A percentile compares a stretch with the other conserved stretches of the same genome.
These are phyloP conservation scores for Hololepta plana DNA, from an alignment of 2,888 invertebrate genomes.

Conservation along the genomic window DNA sequence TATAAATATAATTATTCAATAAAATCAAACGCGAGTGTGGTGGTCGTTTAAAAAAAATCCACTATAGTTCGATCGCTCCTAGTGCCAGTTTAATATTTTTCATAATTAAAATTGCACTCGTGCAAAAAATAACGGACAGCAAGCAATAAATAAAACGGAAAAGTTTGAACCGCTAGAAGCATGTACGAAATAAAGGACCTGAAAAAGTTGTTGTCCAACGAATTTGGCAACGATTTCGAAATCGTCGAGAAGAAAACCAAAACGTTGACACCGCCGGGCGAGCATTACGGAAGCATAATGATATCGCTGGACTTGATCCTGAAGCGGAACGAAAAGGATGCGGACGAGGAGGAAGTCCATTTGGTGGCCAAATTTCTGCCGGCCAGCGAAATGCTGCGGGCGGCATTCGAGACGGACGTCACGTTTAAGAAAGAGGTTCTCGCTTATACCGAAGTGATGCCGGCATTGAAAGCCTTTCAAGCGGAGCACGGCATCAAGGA, in stretches of 20 bases:
- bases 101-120: no score
- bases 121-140: conserved; percentile 11
- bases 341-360: conserved; percentile 22
- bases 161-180: no score
- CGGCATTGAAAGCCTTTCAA: conserved; percentile 30
- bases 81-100: conserved; percentile 1
- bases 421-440: conserved; percentile 39
- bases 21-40: no score
- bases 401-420: conserved; percentile 33
- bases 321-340: conserved; percentile 13
- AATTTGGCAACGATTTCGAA: conserved; percentile 17
- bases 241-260: conserved; percentile 24
- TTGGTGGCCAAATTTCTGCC: conserved; percentile 39
- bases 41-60: no score
- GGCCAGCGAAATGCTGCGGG: conserved; percentile 31
- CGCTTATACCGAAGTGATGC: conserved; percentile 32
- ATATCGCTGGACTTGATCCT: conserved; percentile 25
- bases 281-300: conserved; percentile 44
- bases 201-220: conserved; percentile 15
- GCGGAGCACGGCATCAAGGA: conserved; percentile 27
- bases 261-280: conserved; percentile 35
- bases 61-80: not conserved
- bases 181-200: conserved; percentile 20
- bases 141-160: no score
- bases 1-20: no score